Evolutionary conservation across 2,797 vertebrate species (phyloP), one percentile per base, ranked within the genome.

Genomic region (Pseudochaenichthys georgianus): DNA sequence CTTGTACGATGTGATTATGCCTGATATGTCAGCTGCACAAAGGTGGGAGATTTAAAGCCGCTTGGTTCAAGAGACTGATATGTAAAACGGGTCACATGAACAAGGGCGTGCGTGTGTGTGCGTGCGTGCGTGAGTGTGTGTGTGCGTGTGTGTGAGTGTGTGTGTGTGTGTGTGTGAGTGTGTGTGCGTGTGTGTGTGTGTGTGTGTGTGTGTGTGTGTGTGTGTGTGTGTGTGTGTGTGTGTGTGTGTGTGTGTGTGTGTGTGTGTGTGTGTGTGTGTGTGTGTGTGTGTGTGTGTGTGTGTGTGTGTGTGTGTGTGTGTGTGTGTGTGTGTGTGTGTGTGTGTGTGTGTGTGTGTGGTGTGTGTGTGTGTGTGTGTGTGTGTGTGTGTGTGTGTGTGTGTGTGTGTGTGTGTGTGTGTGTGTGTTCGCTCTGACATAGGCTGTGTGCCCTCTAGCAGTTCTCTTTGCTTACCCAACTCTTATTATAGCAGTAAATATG

Each of bases 401-500:
- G 64, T 65, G 48, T 58, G 53, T 60, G 17, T 34, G 34, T n/a
- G 3, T 71, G 77, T 75, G 81, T 48, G 78, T 73, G 43, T 38
- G 65, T 2, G n/a, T 5, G 52, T n/a, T 17, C 3, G 50, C 60
- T 70, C 94, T 94, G 93, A 94, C 91, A 90, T 89, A 88, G 87
- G 78, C 86, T 79, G 38, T 82, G 64, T 82, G 89, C 83, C 92
- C 88, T 88, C 77, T 76, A 90, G 92, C 87, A 67, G 54, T 79
- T 83, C 81, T 92, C 88, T 87, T 78, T 93, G 91, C 91, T 93
- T 91, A 92, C 88, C 83, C 82, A 88, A 90, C 89, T 92, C 88
- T 92, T 94, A 94, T 93, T 94, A 93, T 93, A 91, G 93, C 90
- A 85, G 84, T 94, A 93, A 94, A 93, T 94, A 93, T 89, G 84